These are phyloP conservation scores for Cyrtonyx montezumae DNA, from an alignment of 2,113 vertebrate species.

Conservation along the genomic window DNA sequence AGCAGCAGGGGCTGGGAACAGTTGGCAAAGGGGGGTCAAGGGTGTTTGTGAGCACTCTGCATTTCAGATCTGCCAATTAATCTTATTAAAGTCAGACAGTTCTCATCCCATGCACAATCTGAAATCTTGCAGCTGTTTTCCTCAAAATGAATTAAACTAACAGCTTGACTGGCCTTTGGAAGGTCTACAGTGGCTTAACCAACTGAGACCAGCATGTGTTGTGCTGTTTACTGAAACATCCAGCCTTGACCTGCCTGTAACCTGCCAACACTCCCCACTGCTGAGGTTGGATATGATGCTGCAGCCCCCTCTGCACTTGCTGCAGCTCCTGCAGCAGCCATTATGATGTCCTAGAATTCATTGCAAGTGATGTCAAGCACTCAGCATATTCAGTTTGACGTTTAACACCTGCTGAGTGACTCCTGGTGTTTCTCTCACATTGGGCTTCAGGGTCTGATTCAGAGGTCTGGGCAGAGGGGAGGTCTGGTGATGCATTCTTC, in stretches of 20 bases:
- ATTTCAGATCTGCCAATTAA: not conserved
- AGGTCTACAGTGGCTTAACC: not conserved
- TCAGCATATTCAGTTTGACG: not conserved
- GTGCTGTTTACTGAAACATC: not conserved
- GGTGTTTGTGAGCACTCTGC: not conserved
- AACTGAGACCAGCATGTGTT: not conserved
- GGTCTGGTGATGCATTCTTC: not conserved
- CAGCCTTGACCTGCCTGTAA: not conserved
- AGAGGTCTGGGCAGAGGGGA: not conserved
- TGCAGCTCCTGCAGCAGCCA: not conserved
- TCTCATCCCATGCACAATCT: not conserved
- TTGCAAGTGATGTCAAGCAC: not conserved
- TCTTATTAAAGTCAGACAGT: not conserved
- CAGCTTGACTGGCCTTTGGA: not conserved
- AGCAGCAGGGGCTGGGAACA: not conserved
- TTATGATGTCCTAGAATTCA: rapidly evolving
- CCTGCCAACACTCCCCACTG: not conserved
- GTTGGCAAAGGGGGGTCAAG: not conserved
- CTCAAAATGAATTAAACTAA: not conserved
- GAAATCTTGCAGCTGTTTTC: not conserved
- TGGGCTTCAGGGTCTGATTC: not conserved
- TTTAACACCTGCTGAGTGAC: not conserved
- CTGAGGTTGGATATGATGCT: not conserved
- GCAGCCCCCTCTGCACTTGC: not conserved
- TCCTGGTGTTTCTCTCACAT: not conserved